These are phyloP conservation scores for Lagopus leucura DNA, from an alignment of 2,113 vertebrate genomes.

Conservation along the genomic window DNA sequence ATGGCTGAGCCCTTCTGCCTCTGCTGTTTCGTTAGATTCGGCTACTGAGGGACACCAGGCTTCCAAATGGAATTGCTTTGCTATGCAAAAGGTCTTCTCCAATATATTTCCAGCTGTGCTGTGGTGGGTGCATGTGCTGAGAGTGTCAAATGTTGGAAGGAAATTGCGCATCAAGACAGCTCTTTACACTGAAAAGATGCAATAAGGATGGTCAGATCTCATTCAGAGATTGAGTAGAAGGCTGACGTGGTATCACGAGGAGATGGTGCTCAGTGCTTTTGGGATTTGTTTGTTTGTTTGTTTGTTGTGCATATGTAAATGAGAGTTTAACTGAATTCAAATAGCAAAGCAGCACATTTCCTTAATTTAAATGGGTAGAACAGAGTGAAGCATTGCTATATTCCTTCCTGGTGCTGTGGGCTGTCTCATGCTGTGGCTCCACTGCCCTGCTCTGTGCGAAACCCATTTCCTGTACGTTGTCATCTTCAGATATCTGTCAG, in stretches of 20 bases:
- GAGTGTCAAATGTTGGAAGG: neutral
- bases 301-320: neutral
- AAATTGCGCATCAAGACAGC: neutral
- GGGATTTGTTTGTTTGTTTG: neutral
- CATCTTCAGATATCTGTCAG: neutral
- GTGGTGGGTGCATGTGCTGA: neutral
- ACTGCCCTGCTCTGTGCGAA: neutral
- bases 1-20: neutral
- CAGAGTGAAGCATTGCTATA: accelerated
- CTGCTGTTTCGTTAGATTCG: accelerated
- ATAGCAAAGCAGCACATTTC: neutral
- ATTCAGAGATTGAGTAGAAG: neutral
- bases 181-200: neutral
- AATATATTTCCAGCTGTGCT: neutral
- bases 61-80: neutral
- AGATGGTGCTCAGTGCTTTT: neutral
- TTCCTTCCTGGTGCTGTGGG: neutral
- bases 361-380: neutral
- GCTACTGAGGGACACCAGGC: neutral
- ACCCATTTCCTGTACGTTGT: accelerated
- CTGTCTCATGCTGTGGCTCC: neutral
- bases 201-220: neutral
- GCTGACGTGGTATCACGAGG: neutral
- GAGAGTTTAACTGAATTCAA: neutral
- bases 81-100: neutral